A percentile compares a stretch with the other conserved stretches of the same genome.
Conservation (phyloP, 2,888 invertebrate species). For the Caenorhabditis auriculariae region DNA sequence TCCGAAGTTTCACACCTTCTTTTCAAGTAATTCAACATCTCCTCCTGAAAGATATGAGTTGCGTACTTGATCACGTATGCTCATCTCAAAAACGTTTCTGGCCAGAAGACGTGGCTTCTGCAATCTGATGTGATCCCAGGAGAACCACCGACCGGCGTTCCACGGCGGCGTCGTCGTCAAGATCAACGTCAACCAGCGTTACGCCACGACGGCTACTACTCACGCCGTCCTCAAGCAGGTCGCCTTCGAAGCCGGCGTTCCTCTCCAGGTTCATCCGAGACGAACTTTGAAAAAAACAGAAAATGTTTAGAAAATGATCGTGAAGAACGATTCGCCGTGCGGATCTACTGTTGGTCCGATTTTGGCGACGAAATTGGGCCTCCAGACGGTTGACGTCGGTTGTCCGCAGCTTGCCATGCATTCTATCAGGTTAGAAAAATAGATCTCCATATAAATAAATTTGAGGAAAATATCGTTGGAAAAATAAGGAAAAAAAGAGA, state of each 20-base stretch:
- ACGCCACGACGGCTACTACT: conserved; percentile 68
- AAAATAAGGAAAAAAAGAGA: no score
- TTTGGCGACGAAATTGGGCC: conserved; percentile 67
- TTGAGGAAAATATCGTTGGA: no score
- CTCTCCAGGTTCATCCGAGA: conserved; percentile 65
- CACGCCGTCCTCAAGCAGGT: conserved; percentile 66
- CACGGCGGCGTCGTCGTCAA: conserved; percentile 58
- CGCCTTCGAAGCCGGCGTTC: conserved; percentile 64
- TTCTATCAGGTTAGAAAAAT: conserved; percentile 63
- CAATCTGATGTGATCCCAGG: conserved; percentile 20
- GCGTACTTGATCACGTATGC: no score
- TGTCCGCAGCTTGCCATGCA: conserved; percentile 69
- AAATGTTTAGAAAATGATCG: conserved; percentile 66
- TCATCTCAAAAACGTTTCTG: no score
- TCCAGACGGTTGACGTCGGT: conserved; percentile 67
- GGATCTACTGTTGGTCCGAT: conserved; percentile 69
- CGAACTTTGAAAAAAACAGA: no score
- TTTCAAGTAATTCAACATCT: no score
- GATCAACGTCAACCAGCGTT: conserved; percentile 68
- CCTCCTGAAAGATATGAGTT: no score
- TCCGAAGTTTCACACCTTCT: no score
- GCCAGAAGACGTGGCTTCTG: no score
- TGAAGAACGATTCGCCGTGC: conserved; percentile 67
- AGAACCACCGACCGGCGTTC: conserved; percentile 56
- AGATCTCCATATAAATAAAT: no score